Conservation (phyloP, 2,113 vertebrate species). For the Ptilorrhoa leucosticta region DNA sequence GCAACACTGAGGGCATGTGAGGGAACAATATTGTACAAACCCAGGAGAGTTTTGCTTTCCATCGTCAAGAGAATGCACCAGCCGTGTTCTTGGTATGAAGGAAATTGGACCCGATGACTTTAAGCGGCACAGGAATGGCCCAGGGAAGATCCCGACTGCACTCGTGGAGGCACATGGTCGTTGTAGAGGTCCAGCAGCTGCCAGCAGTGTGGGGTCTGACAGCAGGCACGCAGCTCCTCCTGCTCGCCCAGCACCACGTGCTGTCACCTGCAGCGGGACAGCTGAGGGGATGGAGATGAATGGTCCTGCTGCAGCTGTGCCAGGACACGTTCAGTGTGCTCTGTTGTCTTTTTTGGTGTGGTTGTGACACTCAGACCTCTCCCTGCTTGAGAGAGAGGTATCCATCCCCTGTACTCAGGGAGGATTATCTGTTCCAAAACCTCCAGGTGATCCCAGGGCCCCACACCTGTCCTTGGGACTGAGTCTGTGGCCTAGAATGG, state of each 20-base stretch:
- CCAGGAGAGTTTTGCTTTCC: not conserved
- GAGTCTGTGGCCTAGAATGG: not conserved
- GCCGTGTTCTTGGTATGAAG: not conserved
- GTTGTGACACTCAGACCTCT: not conserved
- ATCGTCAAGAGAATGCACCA: too few species aligned
- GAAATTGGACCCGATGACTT: not conserved
- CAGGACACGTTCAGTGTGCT: not conserved
- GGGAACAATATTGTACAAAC: not conserved
- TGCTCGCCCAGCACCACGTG: rapidly evolving
- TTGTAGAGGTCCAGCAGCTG: not conserved
- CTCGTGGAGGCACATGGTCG: not conserved
- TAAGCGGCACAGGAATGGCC: not conserved
- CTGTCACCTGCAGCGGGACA: not conserved
- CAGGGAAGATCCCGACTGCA: not conserved
- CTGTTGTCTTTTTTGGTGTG: not conserved
- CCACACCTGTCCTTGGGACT: not conserved
- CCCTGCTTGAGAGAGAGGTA: not conserved
- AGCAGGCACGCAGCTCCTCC: not conserved
- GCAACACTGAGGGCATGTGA: not conserved
- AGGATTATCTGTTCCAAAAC: not conserved
- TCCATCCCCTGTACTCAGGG: not conserved
- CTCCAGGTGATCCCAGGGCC: not conserved
- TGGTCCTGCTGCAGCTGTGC: not conserved
- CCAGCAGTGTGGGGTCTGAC: rapidly evolving
- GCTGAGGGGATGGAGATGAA: not conserved